phyloP scores from a whole-genome alignment of 1,140 invertebrate genomes.

The Babylonia areolata region DNA sequence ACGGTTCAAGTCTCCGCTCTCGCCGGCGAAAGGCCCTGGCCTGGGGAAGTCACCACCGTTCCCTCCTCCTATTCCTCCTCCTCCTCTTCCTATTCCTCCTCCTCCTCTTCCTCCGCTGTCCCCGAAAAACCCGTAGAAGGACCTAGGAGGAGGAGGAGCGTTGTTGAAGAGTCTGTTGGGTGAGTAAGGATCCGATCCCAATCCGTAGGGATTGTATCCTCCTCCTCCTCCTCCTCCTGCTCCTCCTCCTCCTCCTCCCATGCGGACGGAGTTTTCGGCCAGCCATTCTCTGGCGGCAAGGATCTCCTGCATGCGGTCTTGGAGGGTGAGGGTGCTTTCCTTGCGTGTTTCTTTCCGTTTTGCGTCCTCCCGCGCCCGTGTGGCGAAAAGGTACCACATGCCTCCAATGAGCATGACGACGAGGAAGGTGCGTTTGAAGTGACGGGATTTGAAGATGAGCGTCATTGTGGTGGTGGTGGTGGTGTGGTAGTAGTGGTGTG shows the following conservation, averaged over 20 bases:
- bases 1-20: not conserved
- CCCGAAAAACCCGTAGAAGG: too few relatives aligned
- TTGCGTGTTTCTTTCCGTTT: not conserved
- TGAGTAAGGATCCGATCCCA: not conserved
- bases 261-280: not conserved
- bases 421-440: not conserved
- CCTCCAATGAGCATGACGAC: not conserved
- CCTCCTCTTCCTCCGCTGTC: too few relatives aligned
- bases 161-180: slow-evolving; percentile 15
- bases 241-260: not conserved
- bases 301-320: slow-evolving; percentile 11
- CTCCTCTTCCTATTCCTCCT: too few relatives aligned
- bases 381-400: slow-evolving; percentile 11
- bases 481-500: not conserved
- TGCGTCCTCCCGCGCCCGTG: not conserved
- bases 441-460: not conserved
- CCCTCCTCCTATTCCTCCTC: too few relatives aligned
- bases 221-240: not conserved
- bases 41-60: too few relatives aligned
- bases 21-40: not conserved
- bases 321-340: not conserved
- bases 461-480: not conserved
- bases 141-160: too few relatives aligned
- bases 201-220: not conserved
- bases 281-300: not conserved